Percentiles rank a stretch among this genome's conserved stretches.
These are phyloP conservation scores for Nebria ingens DNA, from an alignment of 1,140 invertebrate genomes.

Conservation along the genomic window DNA sequence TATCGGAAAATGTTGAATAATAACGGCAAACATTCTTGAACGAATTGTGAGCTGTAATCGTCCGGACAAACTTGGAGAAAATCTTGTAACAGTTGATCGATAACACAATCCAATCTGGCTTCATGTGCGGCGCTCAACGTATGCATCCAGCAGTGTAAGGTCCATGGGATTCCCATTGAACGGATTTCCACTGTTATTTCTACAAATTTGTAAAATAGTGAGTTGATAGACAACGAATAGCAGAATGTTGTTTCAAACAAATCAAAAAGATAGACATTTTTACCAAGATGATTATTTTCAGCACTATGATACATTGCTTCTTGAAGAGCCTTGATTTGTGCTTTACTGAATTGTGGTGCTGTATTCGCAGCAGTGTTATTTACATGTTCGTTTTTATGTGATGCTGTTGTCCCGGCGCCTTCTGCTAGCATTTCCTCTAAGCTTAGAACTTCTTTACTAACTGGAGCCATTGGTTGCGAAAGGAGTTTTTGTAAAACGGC, in stretches of 20 bases:
- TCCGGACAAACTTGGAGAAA: constrained; percentile 77
- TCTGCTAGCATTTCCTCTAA: constrained; percentile 85
- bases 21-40: constrained; percentile 79
- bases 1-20: constrained; percentile 83
- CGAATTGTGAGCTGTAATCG: constrained; percentile 79
- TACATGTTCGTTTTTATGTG: constrained; percentile 26
- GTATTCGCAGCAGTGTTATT: constrained; percentile 20
- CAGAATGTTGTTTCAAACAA: background rate
- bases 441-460: constrained; percentile 64
- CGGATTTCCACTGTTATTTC: constrained; percentile 78
- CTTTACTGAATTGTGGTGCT: constrained; percentile 59
- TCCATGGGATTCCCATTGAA: constrained; percentile 77
- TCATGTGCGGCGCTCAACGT: constrained; percentile 79
- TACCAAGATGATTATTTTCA: constrained; percentile 69
- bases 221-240: constrained; percentile 27
- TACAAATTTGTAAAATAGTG: no score
- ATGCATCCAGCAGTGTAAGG: constrained; percentile 82
- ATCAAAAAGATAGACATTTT: background rate
- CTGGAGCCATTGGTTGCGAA: constrained; percentile 59
- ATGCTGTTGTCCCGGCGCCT: constrained; percentile 44
- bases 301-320: constrained; percentile 89
- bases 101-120: constrained; percentile 69
- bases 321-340: constrained; percentile 72
- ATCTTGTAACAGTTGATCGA: constrained; percentile 81
- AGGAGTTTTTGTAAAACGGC: constrained; percentile 65